phyloP scores from a whole-genome alignment of 2,113 vertebrate species.

The Okapia johnstoni region DNA sequence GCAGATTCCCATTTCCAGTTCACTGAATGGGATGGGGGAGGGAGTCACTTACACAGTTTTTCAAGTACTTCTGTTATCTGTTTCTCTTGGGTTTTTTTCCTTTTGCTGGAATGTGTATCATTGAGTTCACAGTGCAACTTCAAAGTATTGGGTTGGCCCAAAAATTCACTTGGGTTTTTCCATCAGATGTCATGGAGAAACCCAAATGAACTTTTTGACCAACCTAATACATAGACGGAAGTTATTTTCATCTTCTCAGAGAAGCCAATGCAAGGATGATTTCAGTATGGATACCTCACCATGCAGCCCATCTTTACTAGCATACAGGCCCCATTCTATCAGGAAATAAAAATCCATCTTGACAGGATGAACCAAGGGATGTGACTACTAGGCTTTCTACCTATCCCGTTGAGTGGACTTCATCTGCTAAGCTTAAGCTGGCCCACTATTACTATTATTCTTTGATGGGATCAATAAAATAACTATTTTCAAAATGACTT shows the following conservation, averaged over 20 bases:
- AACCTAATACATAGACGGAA: not conserved
- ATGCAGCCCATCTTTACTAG: accelerated
- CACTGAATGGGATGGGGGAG: not conserved
- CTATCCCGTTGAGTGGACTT: not conserved
- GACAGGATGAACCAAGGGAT: not conserved
- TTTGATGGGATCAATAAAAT: conserved; percentile 80
- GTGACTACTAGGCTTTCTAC: not conserved
- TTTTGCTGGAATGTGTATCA: not conserved
- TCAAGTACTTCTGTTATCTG: not conserved
- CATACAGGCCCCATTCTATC: not conserved
- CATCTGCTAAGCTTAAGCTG: not conserved
- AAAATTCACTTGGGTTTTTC: too few relatives aligned
- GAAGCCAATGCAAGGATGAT: not conserved
- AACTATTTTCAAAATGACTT: conserved; percentile 84
- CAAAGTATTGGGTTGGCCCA: not conserved
- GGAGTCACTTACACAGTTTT: not conserved
- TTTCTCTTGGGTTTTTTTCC: not conserved
- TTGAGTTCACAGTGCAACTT: not conserved
- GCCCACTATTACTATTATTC: conserved; percentile 42
- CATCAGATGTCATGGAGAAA: too few relatives aligned
- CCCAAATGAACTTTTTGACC: too few relatives aligned
- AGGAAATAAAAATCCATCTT: not conserved
- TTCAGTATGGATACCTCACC: not conserved
- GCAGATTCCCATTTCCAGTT: not conserved
- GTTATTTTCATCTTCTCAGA: not conserved